Evolutionary conservation across 2,888 invertebrate species (phyloP).

Genomic region (Exephanes ischioxanthus): DNA sequence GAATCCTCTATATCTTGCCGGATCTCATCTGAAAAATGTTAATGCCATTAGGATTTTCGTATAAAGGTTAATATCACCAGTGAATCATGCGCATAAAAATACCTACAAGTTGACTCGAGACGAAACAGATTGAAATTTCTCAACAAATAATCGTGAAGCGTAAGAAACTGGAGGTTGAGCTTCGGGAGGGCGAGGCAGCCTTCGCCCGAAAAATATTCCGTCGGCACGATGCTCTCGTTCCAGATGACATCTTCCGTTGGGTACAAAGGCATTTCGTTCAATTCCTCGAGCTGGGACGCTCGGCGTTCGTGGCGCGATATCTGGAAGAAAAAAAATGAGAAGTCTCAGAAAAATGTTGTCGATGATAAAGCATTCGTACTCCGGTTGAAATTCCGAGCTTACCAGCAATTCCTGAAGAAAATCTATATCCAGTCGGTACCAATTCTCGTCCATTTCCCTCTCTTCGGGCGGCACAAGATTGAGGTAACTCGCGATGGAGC

Average conservation of each 20-base stretch:
- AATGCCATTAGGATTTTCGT: not conserved
- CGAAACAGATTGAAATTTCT: slow-evolving; percentile 99
- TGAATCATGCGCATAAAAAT: slow-evolving; percentile 22
- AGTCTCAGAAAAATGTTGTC: not conserved
- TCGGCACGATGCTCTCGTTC: slow-evolving; percentile 99
- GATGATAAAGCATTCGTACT: not conserved
- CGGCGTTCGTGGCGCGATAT: slow-evolving; percentile 94
- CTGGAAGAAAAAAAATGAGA: slow-evolving; percentile 82
- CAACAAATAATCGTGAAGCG: slow-evolving; percentile 98
- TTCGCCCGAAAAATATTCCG: slow-evolving; percentile 98
- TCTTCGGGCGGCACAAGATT: slow-evolving; percentile 93
- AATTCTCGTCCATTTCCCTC: slow-evolving; percentile 89
- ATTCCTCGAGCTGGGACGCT: slow-evolving; percentile 95
- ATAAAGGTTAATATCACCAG: not conserved
- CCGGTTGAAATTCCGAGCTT: slow-evolving; percentile 77
- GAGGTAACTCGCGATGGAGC: slow-evolving; percentile 94
- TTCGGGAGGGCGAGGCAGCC: slow-evolving; percentile 98
- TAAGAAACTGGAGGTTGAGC: slow-evolving; percentile 98
- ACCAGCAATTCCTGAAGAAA: slow-evolving; percentile 95
- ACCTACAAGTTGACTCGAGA: slow-evolving; percentile 98
- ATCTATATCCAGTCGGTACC: slow-evolving; percentile 92
- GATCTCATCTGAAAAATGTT: slow-evolving; percentile 93
- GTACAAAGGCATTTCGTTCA: slow-evolving; percentile 99
- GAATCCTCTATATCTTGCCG: slow-evolving; percentile 99
- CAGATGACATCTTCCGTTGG: slow-evolving; percentile 99